Evolutionary conservation across 1,140 invertebrate genomes (phyloP).

Genomic region (Hyles euphorbiae): DNA sequence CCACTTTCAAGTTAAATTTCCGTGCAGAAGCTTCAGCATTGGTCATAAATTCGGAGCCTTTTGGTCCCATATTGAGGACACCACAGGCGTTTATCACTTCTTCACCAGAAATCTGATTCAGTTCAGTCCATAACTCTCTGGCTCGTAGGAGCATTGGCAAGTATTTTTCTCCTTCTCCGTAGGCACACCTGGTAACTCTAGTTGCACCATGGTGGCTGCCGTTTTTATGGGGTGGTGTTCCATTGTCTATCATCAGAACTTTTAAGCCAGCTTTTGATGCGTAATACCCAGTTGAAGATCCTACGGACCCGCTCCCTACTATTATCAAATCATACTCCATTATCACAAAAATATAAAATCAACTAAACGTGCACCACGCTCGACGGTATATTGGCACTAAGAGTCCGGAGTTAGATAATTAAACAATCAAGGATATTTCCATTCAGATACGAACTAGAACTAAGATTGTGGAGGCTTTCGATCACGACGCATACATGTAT

Average conservation of each 20-base stretch:
- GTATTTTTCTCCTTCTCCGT: conserved; percentile 8
- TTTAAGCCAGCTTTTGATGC: conserved; percentile 5
- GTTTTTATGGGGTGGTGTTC: conserved; percentile 2
- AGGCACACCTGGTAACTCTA: background rate
- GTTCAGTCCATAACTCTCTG: conserved; percentile 6
- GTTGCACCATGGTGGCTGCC: conserved; percentile 6
- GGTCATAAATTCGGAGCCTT: background rate
- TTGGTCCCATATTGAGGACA: conserved; percentile 1
- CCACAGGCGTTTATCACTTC: background rate
- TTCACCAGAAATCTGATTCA: background rate
- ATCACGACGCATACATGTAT: too few relatives aligned
- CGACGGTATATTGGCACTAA: too few relatives aligned
- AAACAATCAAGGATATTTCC: too few relatives aligned
- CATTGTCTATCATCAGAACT: conserved; percentile 2
- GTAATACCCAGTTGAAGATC: conserved; percentile 7
- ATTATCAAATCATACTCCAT: conserved; percentile 6
- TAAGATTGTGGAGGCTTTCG: too few relatives aligned
- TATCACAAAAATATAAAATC: background rate
- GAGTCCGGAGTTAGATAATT: too few relatives aligned
- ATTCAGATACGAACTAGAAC: too few relatives aligned
- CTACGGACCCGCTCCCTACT: conserved; percentile 6
- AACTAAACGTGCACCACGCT: too few relatives aligned
- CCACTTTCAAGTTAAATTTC: conserved; percentile 1
- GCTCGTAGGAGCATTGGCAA: background rate
- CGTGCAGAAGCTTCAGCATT: background rate